Conservation (phyloP, 2,113 vertebrate species). For the Gila orcuttii region DNA sequence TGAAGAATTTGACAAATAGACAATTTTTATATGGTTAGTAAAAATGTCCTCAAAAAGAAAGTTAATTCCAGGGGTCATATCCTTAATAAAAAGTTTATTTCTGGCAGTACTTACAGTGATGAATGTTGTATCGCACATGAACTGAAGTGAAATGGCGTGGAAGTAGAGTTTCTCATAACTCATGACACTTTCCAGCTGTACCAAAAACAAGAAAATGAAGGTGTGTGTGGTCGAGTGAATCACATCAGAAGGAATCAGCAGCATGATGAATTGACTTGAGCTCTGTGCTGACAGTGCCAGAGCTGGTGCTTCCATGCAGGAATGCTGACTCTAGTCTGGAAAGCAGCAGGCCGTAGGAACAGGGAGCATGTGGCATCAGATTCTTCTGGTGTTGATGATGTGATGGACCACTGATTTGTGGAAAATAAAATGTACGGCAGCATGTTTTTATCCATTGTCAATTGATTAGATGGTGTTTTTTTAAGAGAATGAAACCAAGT, state of each 20-base stretch:
- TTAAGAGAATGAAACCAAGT: not conserved
- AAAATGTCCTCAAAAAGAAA: not conserved
- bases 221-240: not conserved
- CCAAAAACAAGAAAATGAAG: not conserved
- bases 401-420: too few relatives aligned
- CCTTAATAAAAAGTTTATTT: not conserved
- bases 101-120: not conserved
- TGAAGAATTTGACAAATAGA: not conserved
- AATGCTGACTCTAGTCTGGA: conserved; percentile 25
- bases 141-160: not conserved
- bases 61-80: not conserved
- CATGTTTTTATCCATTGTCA: not conserved
- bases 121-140: not conserved
- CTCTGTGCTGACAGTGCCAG: conserved; percentile 29
- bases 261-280: conserved; percentile 4
- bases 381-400: not conserved
- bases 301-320: not conserved
- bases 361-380: not conserved
- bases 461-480: not conserved
- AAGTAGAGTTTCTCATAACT: not conserved
- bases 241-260: not conserved
- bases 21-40: not conserved
- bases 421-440: not conserved
- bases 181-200: not conserved
- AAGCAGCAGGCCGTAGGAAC: not conserved